phyloP scores from a whole-genome alignment of 1,140 invertebrate genomes.

The Nylanderia fulva region DNA sequence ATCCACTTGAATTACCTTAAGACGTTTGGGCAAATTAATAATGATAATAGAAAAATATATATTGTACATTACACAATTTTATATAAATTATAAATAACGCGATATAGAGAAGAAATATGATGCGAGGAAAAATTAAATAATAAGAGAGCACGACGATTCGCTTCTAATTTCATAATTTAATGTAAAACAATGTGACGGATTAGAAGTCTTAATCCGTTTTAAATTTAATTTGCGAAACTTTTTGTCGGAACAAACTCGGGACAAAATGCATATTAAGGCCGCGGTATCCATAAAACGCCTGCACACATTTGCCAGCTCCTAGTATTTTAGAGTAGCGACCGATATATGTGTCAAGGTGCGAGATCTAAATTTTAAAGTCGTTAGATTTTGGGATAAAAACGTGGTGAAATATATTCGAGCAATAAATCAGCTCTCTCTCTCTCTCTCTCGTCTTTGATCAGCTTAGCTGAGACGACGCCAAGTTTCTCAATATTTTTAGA shows the following conservation, averaged over 20 bases:
- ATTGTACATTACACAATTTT: too few relatives aligned
- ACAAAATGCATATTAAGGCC: slow-evolving; percentile 22
- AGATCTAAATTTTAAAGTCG: slow-evolving; percentile 24
- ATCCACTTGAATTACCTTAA: not conserved
- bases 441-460: not conserved
- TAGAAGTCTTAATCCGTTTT: not conserved
- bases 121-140: not conserved
- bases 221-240: slow-evolving; percentile 6
- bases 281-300: not conserved
- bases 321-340: not conserved
- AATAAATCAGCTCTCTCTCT: not conserved
- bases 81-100: too few relatives aligned
- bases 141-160: not conserved
- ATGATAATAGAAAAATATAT: not conserved
- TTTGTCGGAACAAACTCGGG: not conserved
- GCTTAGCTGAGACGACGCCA: not conserved
- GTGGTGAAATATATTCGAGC: not conserved
- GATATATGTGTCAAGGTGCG: slow-evolving; percentile 7
- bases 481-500: slow-evolving; percentile 4
- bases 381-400: slow-evolving; percentile 23
- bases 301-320: not conserved
- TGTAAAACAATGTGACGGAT: not conserved
- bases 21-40: not conserved
- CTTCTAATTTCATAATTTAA: slow-evolving; percentile 1
- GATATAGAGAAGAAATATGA: not conserved